A percentile compares a stretch with the other conserved stretches of the same genome.
phyloP scores from a whole-genome alignment of 92 coral and sea anemone species.

The Anthopleura xanthogrammica region DNA sequence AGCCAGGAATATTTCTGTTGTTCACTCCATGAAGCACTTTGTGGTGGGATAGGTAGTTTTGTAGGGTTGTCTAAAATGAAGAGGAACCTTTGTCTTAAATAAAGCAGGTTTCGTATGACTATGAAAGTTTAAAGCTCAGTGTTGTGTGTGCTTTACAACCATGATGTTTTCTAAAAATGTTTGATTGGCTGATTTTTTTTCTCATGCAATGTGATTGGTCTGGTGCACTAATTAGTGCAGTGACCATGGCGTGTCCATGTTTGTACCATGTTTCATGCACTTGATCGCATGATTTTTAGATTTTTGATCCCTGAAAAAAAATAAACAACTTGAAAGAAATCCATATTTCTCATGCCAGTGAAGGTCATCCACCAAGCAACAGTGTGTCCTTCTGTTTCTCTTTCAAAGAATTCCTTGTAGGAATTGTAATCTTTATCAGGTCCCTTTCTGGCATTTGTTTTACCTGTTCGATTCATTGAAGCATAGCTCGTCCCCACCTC shows the following conservation, averaged over 20 bases:
- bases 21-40: background rate
- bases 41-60: conserved; percentile 6
- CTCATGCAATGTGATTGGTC: too few species aligned
- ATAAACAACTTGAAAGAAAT: too few species aligned
- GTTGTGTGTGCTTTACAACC: too few species aligned
- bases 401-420: conserved; percentile 45
- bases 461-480: conserved; percentile 48
- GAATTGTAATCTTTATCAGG: conserved; percentile 55
- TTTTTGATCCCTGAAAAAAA: too few species aligned
- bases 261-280: too few species aligned
- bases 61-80: conserved; percentile 7
- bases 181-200: too few species aligned
- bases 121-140: too few species aligned
- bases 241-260: too few species aligned
- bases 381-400: conserved; percentile 54
- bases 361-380: conserved; percentile 56
- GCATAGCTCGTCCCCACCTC: conserved; percentile 54
- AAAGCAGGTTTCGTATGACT: background rate
- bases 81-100: too few species aligned
- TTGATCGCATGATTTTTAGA: too few species aligned
- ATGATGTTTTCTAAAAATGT: too few species aligned
- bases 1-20: conserved; percentile 34
- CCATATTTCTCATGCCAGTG: conserved; percentile 36
- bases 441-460: conserved; percentile 49
- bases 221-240: too few species aligned